phyloP scores from a whole-genome alignment of 2,888 invertebrate species.

The Tachina fera region DNA sequence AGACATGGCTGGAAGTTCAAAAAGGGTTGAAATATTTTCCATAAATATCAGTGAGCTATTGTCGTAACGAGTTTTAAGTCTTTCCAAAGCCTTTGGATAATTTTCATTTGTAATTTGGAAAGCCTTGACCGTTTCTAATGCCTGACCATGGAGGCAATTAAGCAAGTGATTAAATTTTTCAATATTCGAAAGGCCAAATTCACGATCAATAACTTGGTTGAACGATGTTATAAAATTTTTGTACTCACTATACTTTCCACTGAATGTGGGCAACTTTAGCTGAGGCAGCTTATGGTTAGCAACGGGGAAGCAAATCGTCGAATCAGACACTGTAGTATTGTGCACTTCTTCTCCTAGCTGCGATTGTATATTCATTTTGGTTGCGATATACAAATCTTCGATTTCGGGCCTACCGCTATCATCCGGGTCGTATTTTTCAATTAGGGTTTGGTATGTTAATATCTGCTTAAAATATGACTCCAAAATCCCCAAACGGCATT shows the following conservation, averaged over 20 bases:
- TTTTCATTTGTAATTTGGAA: constrained; percentile 57
- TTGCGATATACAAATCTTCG: constrained; percentile 22
- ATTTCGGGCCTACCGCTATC: constrained; percentile 30
- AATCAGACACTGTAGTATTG: constrained; percentile 32
- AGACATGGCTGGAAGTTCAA: constrained; percentile 11
- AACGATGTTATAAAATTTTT: constrained; percentile 60
- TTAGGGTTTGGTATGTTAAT: constrained; percentile 22
- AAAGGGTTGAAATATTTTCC: not conserved
- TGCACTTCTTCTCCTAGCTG: constrained; percentile 36
- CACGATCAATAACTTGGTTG: constrained; percentile 50
- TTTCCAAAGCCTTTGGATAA: constrained; percentile 48
- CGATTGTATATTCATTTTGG: constrained; percentile 30
- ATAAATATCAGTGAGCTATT: not conserved
- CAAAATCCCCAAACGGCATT: constrained; percentile 21
- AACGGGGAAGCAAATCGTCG: constrained; percentile 32
- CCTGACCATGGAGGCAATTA: constrained; percentile 53
- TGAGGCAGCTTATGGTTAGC: constrained; percentile 23
- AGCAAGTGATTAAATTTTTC: constrained; percentile 57
- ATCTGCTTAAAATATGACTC: constrained; percentile 18
- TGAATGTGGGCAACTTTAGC: constrained; percentile 24
- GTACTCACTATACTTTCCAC: constrained; percentile 48
- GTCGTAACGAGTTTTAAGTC: not conserved
- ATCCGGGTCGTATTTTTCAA: not conserved
- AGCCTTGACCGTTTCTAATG: constrained; percentile 52
- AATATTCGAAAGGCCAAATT: constrained; percentile 43